phyloP scores from a whole-genome alignment of 2,888 invertebrate species.

The Odiellus spinosus region DNA sequence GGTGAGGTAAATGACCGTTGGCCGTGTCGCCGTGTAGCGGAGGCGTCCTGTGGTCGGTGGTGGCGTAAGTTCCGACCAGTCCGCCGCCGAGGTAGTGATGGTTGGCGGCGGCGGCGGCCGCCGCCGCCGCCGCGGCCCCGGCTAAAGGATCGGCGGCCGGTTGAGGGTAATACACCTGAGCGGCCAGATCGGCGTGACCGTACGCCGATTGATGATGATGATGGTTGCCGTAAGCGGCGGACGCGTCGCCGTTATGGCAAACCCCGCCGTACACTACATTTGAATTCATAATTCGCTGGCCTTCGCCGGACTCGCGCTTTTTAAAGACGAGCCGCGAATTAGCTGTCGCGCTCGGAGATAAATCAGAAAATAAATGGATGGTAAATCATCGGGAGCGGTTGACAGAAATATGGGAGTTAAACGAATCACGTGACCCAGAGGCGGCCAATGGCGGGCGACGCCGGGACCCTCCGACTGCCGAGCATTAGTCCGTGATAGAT shows the following conservation, averaged over 20 bases:
- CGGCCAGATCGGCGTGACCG: slow-evolving; percentile 9
- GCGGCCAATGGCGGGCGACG: slow-evolving; percentile 12
- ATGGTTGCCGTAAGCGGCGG: slow-evolving; percentile 12
- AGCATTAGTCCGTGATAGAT: slow-evolving; percentile 7
- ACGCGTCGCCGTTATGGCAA: slow-evolving; percentile 15
- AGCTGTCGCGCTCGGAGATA: slow-evolving; percentile 17
- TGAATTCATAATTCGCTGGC: slow-evolving; percentile 18
- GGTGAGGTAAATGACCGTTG: slow-evolving; percentile 13
- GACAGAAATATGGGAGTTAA: slow-evolving; percentile 19
- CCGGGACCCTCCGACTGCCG: slow-evolving; percentile 5
- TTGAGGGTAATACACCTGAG: slow-evolving; percentile 11
- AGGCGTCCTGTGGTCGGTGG: slow-evolving; percentile 17
- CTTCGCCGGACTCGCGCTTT: slow-evolving; percentile 1
- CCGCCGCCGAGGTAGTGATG: neutral
- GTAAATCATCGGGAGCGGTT: slow-evolving; percentile 17
- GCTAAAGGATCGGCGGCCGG: neutral
- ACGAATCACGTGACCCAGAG: slow-evolving; percentile 15
- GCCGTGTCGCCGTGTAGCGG: slow-evolving; percentile 17
- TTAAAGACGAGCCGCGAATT: slow-evolving; percentile 11
- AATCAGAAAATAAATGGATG: slow-evolving; percentile 19
- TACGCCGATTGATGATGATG: slow-evolving; percentile 12
- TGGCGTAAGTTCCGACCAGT: slow-evolving; percentile 8
- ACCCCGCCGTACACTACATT: slow-evolving; percentile 19
- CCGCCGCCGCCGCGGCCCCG: slow-evolving; percentile 3
- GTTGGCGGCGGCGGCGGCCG: slow-evolving; percentile 8